These are phyloP conservation scores for Trogon surrucura DNA, from an alignment of 2,113 vertebrate genomes.

Conservation along the genomic window DNA sequence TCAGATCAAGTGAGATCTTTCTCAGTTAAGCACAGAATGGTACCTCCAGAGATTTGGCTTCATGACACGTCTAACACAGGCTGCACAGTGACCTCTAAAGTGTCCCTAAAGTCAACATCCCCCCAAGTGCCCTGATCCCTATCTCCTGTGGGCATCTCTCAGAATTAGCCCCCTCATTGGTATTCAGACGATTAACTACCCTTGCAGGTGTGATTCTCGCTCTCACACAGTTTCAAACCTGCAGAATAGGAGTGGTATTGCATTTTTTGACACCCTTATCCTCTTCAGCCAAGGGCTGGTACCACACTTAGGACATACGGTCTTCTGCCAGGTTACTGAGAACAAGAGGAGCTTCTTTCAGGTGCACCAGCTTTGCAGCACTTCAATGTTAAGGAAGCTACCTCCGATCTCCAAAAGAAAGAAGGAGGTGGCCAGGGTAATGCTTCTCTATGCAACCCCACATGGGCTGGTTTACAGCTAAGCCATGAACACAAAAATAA, in stretches of 20 bases:
- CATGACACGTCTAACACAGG: neutral
- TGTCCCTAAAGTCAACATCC: neutral
- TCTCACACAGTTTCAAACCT: neutral
- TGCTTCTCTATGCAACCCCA: neutral
- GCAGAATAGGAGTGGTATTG: neutral
- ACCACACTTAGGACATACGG: rapidly evolving
- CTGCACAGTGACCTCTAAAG: neutral
- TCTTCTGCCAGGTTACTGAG: neutral
- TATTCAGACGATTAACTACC: neutral
- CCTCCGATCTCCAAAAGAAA: neutral
- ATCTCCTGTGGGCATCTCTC: neutral
- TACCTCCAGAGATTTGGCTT: neutral
- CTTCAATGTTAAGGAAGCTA: neutral
- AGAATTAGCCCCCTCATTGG: neutral
- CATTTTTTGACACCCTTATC: neutral
- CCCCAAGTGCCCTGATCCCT: neutral
- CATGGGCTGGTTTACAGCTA: neutral
- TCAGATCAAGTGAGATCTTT: neutral
- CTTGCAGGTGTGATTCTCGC: neutral
- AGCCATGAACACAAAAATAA: neutral
- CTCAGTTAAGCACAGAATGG: neutral
- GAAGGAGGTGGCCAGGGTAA: neutral
- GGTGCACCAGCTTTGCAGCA: neutral
- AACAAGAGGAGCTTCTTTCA: neutral
- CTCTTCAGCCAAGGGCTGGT: neutral